Conservation (phyloP, 92 coral and sea anemone genomes). For the Paragorgia papillata region DNA sequence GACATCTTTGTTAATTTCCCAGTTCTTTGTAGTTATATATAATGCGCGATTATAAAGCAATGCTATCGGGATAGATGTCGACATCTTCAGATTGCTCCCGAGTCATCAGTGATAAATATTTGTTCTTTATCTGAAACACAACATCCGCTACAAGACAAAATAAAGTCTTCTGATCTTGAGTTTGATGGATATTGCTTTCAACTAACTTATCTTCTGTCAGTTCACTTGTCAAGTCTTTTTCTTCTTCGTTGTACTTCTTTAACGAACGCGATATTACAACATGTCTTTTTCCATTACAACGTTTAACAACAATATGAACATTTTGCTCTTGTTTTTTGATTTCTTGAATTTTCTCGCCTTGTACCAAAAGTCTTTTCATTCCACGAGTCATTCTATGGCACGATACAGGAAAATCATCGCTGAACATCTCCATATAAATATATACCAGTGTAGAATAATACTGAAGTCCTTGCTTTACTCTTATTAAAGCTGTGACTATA, state of each 20-base stretch:
- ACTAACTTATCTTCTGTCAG: not conserved
- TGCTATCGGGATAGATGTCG: slow-evolving; percentile 2
- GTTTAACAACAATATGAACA: not conserved
- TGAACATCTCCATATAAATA: slow-evolving; percentile 5
- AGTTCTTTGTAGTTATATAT: no score
- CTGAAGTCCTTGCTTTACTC: no score
- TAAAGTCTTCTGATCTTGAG: not conserved
- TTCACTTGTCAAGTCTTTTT: not conserved
- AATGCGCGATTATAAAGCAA: slow-evolving; percentile 23
- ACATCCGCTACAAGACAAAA: not conserved
- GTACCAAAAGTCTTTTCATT: slow-evolving; percentile 31
- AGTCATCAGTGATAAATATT: not conserved
- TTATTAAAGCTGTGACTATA: no score
- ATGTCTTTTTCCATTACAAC: not conserved
- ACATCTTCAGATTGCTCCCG: not conserved
- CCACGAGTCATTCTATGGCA: slow-evolving; percentile 42
- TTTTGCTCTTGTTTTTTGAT: not conserved
- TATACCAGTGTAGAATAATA: no score
- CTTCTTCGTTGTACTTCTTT: not conserved
- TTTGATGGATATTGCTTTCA: not conserved
- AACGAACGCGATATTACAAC: not conserved
- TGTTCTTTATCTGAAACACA: slow-evolving; percentile 19
- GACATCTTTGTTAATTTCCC: no score
- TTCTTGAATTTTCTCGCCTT: not conserved
- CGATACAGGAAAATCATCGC: slow-evolving; percentile 26